Conservation (phyloP, 1,140 invertebrate species). For the Stenopsyche tienmushanensis region DNA sequence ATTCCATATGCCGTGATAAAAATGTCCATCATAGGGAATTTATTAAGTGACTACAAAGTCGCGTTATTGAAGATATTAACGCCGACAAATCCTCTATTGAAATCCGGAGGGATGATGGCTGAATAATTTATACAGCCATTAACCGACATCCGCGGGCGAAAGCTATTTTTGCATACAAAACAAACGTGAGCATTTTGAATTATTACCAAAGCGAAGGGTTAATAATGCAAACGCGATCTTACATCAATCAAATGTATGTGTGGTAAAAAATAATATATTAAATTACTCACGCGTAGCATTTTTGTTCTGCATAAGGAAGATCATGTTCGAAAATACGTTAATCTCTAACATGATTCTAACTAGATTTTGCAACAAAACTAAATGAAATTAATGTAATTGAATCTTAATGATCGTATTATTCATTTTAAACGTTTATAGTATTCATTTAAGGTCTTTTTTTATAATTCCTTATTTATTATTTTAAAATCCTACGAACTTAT, state of each 20-base stretch:
- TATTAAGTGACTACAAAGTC: too few relatives aligned
- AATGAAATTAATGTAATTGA: too few relatives aligned
- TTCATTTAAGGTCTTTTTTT: too few relatives aligned
- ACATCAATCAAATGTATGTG: conserved; percentile 18
- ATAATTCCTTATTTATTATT: too few relatives aligned
- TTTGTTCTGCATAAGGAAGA: not conserved
- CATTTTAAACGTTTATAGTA: too few relatives aligned
- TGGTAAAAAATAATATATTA: not conserved
- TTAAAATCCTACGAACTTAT: too few relatives aligned
- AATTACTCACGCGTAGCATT: not conserved
- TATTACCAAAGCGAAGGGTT: conserved; percentile 19
- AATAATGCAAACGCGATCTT: conserved; percentile 14
- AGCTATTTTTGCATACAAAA: conserved; percentile 11
- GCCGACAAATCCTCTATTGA: not conserved
- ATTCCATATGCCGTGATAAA: too few relatives aligned
- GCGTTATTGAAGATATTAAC: too few relatives aligned
- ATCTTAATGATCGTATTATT: too few relatives aligned
- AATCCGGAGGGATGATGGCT: not conserved
- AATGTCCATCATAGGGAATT: too few relatives aligned
- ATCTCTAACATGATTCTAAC: not conserved
- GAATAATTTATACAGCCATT: conserved; percentile 32
- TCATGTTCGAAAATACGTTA: not conserved
- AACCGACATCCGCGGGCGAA: conserved; percentile 14
- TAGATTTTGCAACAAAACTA: too few relatives aligned
- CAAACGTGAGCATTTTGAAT: conserved; percentile 13